These are phyloP conservation scores for Aplocera efformata DNA, from an alignment of 2,888 invertebrate species.

Conservation along the genomic window DNA sequence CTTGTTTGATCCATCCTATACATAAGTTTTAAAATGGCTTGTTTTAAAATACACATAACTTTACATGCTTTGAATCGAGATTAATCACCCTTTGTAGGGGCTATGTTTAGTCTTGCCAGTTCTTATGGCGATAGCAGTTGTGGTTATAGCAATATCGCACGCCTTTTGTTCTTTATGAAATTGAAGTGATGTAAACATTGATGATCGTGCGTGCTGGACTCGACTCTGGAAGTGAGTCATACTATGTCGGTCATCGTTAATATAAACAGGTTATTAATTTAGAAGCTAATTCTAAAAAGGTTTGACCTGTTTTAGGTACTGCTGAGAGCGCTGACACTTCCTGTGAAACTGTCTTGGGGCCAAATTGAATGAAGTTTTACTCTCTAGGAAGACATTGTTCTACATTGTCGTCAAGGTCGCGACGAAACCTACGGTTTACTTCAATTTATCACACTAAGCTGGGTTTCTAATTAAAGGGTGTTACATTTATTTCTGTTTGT, in stretches of 20 bases:
- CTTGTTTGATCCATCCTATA: neutral
- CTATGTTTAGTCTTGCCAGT: conserved; percentile 27
- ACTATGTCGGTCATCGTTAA: too few relatives aligned
- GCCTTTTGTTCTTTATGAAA: conserved; percentile 20
- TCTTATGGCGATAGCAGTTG: conserved; percentile 22
- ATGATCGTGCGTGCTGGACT: neutral
- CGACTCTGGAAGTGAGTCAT: conserved; percentile 1
- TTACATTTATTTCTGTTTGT: conserved; percentile 16
- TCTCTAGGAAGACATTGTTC: too few relatives aligned
- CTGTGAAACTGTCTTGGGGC: too few relatives aligned
- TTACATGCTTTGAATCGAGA: conserved; percentile 11
- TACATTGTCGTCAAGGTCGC: too few relatives aligned
- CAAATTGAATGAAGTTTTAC: too few relatives aligned
- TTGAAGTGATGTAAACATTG: conserved; percentile 13
- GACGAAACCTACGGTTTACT: too few relatives aligned
- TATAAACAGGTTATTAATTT: too few relatives aligned
- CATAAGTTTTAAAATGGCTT: conserved; percentile 1
- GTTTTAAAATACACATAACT: neutral
- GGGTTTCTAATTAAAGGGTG: conserved; percentile 14
- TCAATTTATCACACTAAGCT: conserved; percentile 2
- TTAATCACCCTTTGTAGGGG: conserved; percentile 24
- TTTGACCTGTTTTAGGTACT: too few relatives aligned
- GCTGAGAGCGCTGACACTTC: too few relatives aligned
- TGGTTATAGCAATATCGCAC: conserved; percentile 19
- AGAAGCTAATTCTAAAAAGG: too few relatives aligned